Conservation (phyloP, 2,888 invertebrate genomes). For the Itoplectis maculator region DNA sequence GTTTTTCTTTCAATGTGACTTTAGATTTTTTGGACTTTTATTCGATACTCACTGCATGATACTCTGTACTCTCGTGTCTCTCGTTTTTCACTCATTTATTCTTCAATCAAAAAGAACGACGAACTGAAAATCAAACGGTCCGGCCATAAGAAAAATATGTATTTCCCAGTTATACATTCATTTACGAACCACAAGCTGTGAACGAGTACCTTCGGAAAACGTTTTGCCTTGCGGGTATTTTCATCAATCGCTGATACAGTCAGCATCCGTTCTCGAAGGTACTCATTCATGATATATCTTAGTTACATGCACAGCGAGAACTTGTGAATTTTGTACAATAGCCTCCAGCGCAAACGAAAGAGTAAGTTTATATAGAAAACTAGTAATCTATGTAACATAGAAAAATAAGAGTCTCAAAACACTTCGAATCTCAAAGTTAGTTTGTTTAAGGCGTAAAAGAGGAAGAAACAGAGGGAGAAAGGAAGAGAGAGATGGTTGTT, state of each 20-base stretch:
- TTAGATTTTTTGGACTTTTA: slow-evolving; percentile 7
- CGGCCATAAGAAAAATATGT: slow-evolving; percentile 73
- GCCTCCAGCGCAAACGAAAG: slow-evolving; percentile 77
- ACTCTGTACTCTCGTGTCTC: slow-evolving; percentile 45
- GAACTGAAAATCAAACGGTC: slow-evolving; percentile 76
- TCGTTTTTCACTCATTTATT: slow-evolving; percentile 37
- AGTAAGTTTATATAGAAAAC: slow-evolving; percentile 19
- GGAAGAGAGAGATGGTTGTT: slow-evolving; percentile 70
- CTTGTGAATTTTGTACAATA: slow-evolving; percentile 72
- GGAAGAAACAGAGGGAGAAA: slow-evolving; percentile 69
- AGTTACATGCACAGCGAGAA: slow-evolving; percentile 65
- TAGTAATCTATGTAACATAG: slow-evolving; percentile 47
- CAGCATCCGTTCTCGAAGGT: slow-evolving; percentile 61
- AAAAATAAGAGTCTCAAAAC: slow-evolving; percentile 73
- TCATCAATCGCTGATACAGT: slow-evolving; percentile 22
- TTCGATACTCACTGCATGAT: slow-evolving; percentile 22
- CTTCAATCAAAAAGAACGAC: slow-evolving; percentile 46
- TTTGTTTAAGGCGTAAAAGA: slow-evolving; percentile 76
- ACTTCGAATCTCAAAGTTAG: slow-evolving; percentile 77
- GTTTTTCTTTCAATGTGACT: slow-evolving; percentile 37
- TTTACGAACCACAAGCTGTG: slow-evolving; percentile 71
- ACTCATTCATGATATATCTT: slow-evolving; percentile 71
- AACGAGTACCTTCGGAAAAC: slow-evolving; percentile 62
- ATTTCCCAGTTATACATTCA: slow-evolving; percentile 64
- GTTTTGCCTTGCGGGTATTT: background rate